Evolutionary conservation across 1,140 invertebrate species (phyloP), one percentile per base, ranked within the genome.

Genomic region (Achroia grisella): DNA sequence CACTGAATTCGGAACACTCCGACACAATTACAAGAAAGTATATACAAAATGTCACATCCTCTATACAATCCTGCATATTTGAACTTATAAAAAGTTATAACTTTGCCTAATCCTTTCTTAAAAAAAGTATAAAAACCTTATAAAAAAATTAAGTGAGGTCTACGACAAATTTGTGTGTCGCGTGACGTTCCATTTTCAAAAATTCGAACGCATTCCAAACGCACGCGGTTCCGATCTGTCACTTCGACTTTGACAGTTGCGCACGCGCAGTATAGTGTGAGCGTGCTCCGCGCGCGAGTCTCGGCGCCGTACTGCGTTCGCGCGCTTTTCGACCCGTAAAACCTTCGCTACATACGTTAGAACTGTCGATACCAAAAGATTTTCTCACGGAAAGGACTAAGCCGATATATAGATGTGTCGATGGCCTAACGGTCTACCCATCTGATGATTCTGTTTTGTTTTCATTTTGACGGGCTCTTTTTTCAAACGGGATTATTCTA

Each of bases 271-370:
- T 23, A 23, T 23, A 52, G 64, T 66, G 50, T 73, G 69, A 70
- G 71, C 79, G 77, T 84, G 80, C 71, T 64, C 40, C 61, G 80
- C 77, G 76, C 74, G 57, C 80, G 76, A 52, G 58, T 68, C 65
- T 71, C 76, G 70, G 71, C 78, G 68, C 71, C 52, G 66, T 69
- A 84, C 80, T 84, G 78, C 67, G 64, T 84, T 84, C 78, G 74
- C 80, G 80, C 76, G 80, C 80, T 84, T 84, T 84, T 84, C 71
- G 71, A 68, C 63, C 62, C 54, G 65, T 49, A 52, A 71, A 77
- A 70, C 77, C 77, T 74, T 62, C 49, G 59, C 52, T 61, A 70
- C 69, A 64, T 69, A 65, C 64, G 69, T 74, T 69, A 65, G 62
- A 65, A 56, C 52, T 60, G 52, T 53, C 52, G 52, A 57, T 50